Evolutionary conservation across 2,888 invertebrate genomes (phyloP).

Genomic region (Brenthis ino): DNA sequence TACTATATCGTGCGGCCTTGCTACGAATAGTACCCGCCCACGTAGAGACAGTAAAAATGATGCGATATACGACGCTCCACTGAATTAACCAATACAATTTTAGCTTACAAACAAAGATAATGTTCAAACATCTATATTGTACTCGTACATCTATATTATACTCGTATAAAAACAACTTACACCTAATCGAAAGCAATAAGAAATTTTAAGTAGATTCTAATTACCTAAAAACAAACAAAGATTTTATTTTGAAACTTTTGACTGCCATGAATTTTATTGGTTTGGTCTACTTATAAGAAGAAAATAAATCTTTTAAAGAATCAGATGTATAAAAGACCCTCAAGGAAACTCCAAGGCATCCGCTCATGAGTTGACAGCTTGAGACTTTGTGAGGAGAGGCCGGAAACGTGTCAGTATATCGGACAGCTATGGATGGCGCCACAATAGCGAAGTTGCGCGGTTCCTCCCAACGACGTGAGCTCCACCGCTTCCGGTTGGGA

Average conservation of each 20-base stretch:
- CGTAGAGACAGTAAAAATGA: slow-evolving; percentile 54
- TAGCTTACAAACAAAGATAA: slow-evolving; percentile 2
- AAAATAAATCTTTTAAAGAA: slow-evolving; percentile 66
- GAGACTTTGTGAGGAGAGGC: slow-evolving; percentile 78
- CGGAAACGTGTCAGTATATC: slow-evolving; percentile 75
- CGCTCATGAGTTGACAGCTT: slow-evolving; percentile 74
- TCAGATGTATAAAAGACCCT: slow-evolving; percentile 72
- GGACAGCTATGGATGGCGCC: slow-evolving; percentile 78
- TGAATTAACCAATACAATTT: slow-evolving; percentile 27
- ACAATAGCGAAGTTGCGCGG: slow-evolving; percentile 71
- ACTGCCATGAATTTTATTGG: slow-evolving; percentile 12
- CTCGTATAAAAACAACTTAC: too few relatives aligned
- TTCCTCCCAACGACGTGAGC: slow-evolving; percentile 56
- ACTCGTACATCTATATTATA: neutral
- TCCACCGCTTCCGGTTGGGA: slow-evolving; percentile 66
- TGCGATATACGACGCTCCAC: slow-evolving; percentile 41
- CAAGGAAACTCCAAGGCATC: slow-evolving; percentile 70
- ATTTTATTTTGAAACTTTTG: neutral
- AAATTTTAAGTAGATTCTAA: neutral
- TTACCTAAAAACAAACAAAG: too few relatives aligned
- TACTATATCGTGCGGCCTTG: slow-evolving; percentile 79
- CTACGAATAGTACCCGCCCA: slow-evolving; percentile 78
- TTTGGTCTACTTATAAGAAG: slow-evolving; percentile 44
- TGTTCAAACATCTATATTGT: neutral
- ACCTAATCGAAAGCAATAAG: neutral